Evolutionary conservation across 2,113 vertebrate species (phyloP).

Genomic region (Pyrgilauda ruficollis): DNA sequence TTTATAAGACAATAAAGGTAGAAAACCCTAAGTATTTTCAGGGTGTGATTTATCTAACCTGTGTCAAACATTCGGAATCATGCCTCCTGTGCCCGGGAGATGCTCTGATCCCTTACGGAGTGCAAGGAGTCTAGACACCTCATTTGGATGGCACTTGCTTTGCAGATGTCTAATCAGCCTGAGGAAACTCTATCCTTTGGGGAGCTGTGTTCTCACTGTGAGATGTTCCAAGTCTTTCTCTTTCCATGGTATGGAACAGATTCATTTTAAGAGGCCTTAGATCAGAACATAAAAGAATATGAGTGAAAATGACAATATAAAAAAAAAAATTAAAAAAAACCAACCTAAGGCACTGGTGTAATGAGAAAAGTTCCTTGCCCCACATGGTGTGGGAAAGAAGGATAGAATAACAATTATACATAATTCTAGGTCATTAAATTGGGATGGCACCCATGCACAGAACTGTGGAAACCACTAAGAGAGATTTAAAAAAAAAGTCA

Average conservation of each 20-base stretch:
- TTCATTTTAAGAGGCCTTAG: neutral
- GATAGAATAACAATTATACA: constrained; percentile 21
- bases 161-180: neutral
- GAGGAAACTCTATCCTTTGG: neutral
- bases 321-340: neutral
- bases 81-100: neutral
- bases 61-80: neutral
- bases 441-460: constrained; percentile 22
- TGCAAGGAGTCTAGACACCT: neutral
- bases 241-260: neutral
- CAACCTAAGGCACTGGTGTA: neutral
- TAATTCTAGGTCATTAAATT: constrained; percentile 54
- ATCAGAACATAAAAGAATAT: neutral
- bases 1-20: neutral
- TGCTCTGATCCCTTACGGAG: neutral
- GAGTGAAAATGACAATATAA: neutral
- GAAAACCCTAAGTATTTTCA: neutral
- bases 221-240: neutral
- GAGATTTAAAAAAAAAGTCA: neutral
- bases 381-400: constrained; percentile 38
- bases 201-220: neutral
- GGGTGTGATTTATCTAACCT: neutral
- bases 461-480: constrained; percentile 44
- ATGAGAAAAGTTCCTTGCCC: constrained; percentile 25
- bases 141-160: neutral